Percentiles rank a stretch among this genome's conserved stretches.
Evolutionary conservation across 1,140 invertebrate species (phyloP).

Genomic region (Argopecten irradians): DNA sequence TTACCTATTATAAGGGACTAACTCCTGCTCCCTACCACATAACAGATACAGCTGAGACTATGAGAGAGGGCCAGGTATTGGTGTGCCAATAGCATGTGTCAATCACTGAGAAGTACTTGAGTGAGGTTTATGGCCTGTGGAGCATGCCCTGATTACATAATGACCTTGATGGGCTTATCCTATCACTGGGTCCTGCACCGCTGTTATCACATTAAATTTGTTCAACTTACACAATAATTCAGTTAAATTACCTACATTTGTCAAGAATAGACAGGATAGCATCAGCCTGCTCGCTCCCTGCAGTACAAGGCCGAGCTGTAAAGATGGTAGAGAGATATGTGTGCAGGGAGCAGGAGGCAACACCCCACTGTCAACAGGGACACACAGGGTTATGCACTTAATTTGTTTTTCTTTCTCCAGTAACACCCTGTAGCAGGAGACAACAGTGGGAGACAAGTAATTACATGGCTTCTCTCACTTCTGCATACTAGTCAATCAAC

Average conservation of each 20-base stretch:
- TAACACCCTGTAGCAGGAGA: slow-evolving; percentile 20
- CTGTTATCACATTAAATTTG: slow-evolving; percentile 22
- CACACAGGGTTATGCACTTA: slow-evolving; percentile 14
- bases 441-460: not conserved
- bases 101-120: not conserved
- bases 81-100: slow-evolving; percentile 14
- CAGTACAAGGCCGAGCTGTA: not conserved
- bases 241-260: slow-evolving; percentile 23
- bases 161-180: slow-evolving; percentile 20
- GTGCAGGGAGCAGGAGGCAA: slow-evolving; percentile 12
- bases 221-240: slow-evolving; percentile 23
- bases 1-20: not conserved
- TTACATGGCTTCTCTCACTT: slow-evolving; percentile 15
- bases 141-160: slow-evolving; percentile 21
- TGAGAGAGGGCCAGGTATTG: not conserved
- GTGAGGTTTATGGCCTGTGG: slow-evolving; percentile 20
- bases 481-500: slow-evolving; percentile 1
- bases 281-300: not conserved
- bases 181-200: slow-evolving; percentile 6
- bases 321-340: slow-evolving; percentile 21
- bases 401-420: slow-evolving; percentile 17
- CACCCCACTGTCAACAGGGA: slow-evolving; percentile 11
- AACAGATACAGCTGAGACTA: not conserved
- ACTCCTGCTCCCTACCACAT: not conserved
- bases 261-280: slow-evolving; percentile 21